Percentiles rank a stretch among this genome's conserved stretches.
These are phyloP conservation scores for Semnornis frantzii DNA, from an alignment of 2,113 vertebrate genomes.

Conservation along the genomic window DNA sequence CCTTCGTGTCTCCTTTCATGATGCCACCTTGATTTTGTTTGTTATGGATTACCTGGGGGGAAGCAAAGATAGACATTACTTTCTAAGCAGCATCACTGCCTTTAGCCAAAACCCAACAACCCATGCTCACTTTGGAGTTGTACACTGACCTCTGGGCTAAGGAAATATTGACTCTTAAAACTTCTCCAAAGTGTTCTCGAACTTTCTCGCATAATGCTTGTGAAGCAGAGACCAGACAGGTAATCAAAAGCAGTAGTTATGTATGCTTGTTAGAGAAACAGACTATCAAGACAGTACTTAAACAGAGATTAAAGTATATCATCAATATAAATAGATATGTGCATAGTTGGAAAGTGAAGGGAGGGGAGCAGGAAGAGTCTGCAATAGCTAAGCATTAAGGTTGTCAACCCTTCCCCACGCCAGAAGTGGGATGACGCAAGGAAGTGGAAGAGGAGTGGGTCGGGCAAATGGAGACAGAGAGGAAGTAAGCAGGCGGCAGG, in stretches of 20 bases:
- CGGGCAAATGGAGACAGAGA: background rate
- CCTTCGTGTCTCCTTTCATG: background rate
- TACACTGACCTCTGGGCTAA: background rate
- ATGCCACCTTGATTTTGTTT: background rate
- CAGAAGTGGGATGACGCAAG: background rate
- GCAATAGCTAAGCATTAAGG: background rate
- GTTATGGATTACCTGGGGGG: background rate
- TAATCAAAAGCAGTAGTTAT: conserved; percentile 38
- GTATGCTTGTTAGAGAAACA: conserved; percentile 30
- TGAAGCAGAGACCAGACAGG: background rate
- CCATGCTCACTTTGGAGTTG: background rate
- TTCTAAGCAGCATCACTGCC: background rate
- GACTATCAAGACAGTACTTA: conserved; percentile 32
- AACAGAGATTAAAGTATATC: conserved; percentile 17
- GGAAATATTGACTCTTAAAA: background rate
- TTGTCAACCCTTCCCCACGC: conserved; percentile 4
- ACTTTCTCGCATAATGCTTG: background rate
- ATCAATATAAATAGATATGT: conserved; percentile 34
- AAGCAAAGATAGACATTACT: background rate
- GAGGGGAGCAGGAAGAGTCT: background rate
- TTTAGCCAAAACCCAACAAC: background rate
- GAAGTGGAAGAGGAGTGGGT: conserved; percentile 43
- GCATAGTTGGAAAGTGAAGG: background rate
- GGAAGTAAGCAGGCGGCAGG: conserved; percentile 33
- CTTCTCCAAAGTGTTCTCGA: background rate